Evolutionary conservation across 2,113 vertebrate genomes (phyloP).

Genomic region (Muscicapa adusta): DNA sequence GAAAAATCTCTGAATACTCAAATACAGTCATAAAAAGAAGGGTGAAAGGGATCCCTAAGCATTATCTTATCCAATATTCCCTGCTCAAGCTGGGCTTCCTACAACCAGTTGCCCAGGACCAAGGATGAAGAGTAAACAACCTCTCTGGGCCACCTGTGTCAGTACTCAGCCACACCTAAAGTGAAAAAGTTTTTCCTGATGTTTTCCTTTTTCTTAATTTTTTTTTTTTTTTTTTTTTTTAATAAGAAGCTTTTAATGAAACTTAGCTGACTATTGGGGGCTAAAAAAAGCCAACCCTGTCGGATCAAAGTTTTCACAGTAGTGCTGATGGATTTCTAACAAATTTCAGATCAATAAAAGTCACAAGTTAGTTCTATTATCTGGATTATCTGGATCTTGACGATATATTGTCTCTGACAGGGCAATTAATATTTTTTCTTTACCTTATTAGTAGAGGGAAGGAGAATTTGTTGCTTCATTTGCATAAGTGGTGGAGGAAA

Average conservation of each 20-base stretch:
- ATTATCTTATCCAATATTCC: background rate
- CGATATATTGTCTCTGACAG: background rate
- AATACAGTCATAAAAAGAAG: background rate
- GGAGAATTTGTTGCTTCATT: background rate
- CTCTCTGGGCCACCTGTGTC: background rate
- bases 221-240: background rate
- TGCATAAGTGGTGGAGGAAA: background rate
- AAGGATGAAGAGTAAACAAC: background rate
- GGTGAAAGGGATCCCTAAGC: background rate
- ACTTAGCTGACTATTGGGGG: background rate
- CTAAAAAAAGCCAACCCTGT: accelerated
- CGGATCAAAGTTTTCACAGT: background rate
- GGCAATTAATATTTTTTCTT: background rate
- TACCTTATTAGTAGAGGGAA: background rate
- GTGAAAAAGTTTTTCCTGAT: background rate
- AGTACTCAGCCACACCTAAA: background rate
- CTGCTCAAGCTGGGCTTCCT: background rate
- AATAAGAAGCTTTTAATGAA: background rate
- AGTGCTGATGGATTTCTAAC: background rate
- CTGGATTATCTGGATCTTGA: background rate
- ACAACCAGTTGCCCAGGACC: background rate
- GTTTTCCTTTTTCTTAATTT: background rate
- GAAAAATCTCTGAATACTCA: background rate
- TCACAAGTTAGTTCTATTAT: background rate
- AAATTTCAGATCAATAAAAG: background rate